A percentile compares a stretch with the other conserved stretches of the same genome.
Evolutionary conservation across 2,797 vertebrate genomes (phyloP).

Genomic region (Enteromius trimaculatus): DNA sequence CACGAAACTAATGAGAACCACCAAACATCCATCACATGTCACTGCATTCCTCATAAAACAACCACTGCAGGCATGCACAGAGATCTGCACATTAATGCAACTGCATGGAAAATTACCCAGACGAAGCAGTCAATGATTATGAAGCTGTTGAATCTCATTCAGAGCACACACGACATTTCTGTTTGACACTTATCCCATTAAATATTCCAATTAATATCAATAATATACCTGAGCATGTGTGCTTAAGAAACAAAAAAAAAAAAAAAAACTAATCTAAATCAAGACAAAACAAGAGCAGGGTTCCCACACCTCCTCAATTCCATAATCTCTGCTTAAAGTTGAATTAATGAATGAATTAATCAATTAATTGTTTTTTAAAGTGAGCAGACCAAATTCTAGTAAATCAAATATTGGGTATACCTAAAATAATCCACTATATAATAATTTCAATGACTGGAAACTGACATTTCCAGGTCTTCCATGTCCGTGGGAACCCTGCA

Average conservation of each 20-base stretch:
- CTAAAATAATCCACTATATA: not conserved
- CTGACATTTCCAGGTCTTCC: no score
- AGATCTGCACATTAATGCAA: conserved; percentile 1
- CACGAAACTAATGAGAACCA: conserved; percentile 58
- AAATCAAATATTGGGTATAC: not conserved
- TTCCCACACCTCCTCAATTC: not conserved
- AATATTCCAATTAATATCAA: not conserved
- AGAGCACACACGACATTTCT: not conserved
- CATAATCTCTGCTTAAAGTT: not conserved
- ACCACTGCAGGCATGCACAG: conserved; percentile 22
- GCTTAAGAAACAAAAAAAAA: not conserved
- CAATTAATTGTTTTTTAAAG: not conserved
- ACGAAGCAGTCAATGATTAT: not conserved
- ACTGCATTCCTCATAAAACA: conserved; percentile 29
- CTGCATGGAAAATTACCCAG: not conserved
- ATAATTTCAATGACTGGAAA: not conserved
- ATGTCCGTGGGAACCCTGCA: not conserved
- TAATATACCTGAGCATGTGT: not conserved
- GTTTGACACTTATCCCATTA: not conserved
- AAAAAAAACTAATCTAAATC: no score
- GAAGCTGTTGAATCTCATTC: not conserved
- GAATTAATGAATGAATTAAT: not conserved
- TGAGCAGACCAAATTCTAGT: not conserved
- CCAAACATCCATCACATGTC: conserved; percentile 65
- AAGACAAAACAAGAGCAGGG: not conserved